These are phyloP conservation scores for Thecophora atra DNA, from an alignment of 2,888 invertebrate genomes.

Conservation along the genomic window DNA sequence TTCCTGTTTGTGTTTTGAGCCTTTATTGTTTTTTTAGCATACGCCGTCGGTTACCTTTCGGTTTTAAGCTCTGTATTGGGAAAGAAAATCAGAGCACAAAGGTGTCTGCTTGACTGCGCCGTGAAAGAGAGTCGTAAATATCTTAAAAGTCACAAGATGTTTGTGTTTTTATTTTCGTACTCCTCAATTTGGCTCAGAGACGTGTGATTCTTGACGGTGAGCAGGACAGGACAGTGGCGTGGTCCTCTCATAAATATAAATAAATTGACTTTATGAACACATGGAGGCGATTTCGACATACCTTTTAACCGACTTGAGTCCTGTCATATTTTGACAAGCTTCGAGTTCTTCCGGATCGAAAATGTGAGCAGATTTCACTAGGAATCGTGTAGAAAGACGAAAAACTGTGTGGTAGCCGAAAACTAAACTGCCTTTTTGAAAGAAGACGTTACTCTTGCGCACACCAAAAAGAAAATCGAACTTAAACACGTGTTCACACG, in stretches of 20 bases:
- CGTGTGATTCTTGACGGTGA: not conserved
- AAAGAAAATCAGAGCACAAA: conserved; percentile 33
- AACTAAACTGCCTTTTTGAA: too few species aligned
- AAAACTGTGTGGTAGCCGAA: too few species aligned
- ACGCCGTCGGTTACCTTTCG: not conserved
- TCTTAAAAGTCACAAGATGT: conserved; percentile 57
- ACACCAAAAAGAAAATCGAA: too few species aligned
- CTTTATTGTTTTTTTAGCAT: conserved; percentile 8
- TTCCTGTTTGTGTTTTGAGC: not conserved
- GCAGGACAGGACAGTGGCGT: not conserved
- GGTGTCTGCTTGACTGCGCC: conserved; percentile 22
- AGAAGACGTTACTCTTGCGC: too few species aligned
- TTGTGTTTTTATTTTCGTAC: not conserved
- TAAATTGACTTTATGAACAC: not conserved
- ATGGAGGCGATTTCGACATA: not conserved
- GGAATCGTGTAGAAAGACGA: too few species aligned
- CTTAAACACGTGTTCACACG: too few species aligned
- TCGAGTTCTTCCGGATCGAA: not conserved
- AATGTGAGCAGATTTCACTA: not conserved
- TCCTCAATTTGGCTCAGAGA: not conserved
- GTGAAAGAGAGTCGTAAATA: conserved; percentile 56
- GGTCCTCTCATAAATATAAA: conserved; percentile 12
- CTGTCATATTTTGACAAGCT: not conserved
- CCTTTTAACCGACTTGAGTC: not conserved
- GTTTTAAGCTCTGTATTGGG: conserved; percentile 10